These are phyloP conservation scores for Neotoma lepida DNA, from an alignment of 2,113 vertebrate species.

Conservation along the genomic window DNA sequence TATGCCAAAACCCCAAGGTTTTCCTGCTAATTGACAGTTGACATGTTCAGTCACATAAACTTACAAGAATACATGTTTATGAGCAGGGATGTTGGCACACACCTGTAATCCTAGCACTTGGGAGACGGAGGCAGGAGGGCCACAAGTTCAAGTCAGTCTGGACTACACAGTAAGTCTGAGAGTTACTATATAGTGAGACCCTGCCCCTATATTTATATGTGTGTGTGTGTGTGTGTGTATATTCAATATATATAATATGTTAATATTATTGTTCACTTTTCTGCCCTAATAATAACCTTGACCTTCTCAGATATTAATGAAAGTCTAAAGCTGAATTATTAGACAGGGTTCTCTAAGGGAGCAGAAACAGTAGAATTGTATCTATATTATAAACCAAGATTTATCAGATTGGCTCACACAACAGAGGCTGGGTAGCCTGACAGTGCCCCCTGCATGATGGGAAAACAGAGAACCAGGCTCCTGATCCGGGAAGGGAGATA, in stretches of 20 bases:
- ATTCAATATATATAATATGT: not conserved
- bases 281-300: slow-evolving; percentile 2
- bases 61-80: not conserved
- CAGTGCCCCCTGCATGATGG: not conserved
- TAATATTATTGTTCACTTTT: slow-evolving; percentile 34
- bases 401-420: not conserved
- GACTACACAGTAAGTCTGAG: too few relatives aligned
- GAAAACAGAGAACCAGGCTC: not conserved
- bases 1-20: not conserved
- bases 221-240: too few relatives aligned
- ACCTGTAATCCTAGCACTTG: not conserved
- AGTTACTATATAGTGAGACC: not conserved
- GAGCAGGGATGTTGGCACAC: not conserved
- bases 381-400: not conserved
- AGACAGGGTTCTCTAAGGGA: not conserved
- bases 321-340: not conserved
- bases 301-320: not conserved
- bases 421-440: not conserved
- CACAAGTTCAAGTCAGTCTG: not conserved
- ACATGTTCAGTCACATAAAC: not conserved
- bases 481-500: not conserved
- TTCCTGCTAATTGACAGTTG: not conserved
- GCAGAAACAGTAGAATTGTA: not conserved
- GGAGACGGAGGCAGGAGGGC: too few relatives aligned
- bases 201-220: not conserved